A percentile compares a stretch with the other conserved stretches of the same genome.
Conservation (phyloP, 2,888 invertebrate species). For the Caradrina clavipalpis region DNA sequence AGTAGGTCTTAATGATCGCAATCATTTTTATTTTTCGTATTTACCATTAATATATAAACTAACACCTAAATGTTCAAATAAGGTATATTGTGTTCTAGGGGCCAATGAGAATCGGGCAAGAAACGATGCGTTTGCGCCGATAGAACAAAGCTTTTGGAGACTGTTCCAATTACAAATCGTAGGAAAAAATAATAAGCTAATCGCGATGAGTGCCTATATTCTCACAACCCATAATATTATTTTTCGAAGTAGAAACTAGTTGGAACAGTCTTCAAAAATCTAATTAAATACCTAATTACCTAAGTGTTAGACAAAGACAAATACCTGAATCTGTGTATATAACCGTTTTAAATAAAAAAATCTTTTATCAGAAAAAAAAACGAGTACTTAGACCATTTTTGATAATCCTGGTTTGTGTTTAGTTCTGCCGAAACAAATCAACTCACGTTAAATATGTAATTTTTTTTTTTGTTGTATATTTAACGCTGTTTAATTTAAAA, state of each 20-base stretch:
- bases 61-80: constrained; percentile 65
- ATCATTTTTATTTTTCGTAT: constrained; percentile 10
- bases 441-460: too few species aligned
- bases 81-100: constrained; percentile 50
- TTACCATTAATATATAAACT: constrained; percentile 11
- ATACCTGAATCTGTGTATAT: constrained; percentile 27
- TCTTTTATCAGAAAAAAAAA: too few species aligned
- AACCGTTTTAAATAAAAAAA: constrained; percentile 8
- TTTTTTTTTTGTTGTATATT: too few species aligned
- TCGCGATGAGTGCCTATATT: neutral
- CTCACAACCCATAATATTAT: too few species aligned
- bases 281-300: constrained; percentile 15
- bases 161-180: constrained; percentile 7
- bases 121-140: constrained; percentile 20
- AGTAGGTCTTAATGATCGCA: constrained; percentile 7
- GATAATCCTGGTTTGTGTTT: too few species aligned
- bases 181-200: neutral
- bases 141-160: constrained; percentile 9
- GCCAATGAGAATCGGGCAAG: constrained; percentile 45
- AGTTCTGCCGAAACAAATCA: too few species aligned
- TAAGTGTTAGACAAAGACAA: constrained; percentile 38
- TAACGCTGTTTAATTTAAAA: too few species aligned
- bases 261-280: constrained; percentile 14
- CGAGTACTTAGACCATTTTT: too few species aligned
- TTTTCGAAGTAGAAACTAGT: neutral